Percentiles rank a stretch among this genome's conserved stretches.
Conservation (phyloP, 2,113 vertebrate species). For the Corvus hawaiiensis region DNA sequence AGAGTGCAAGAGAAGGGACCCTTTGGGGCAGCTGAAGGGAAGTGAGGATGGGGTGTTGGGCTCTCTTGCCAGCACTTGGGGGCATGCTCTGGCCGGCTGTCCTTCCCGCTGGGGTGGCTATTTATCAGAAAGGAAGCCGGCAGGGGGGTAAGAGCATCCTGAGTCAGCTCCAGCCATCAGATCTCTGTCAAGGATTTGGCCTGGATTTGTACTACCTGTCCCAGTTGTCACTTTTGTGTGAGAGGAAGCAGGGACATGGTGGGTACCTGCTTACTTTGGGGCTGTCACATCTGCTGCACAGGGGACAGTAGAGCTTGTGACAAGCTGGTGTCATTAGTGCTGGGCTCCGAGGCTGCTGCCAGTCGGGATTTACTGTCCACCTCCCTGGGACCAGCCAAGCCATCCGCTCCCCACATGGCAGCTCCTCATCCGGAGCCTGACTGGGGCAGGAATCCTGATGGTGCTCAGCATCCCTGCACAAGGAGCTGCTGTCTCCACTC, state of each 20-base stretch:
- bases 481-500: neutral
- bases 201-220: slow-evolving; percentile 10
- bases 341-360: neutral
- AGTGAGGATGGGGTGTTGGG: neutral
- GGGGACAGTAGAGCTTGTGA: neutral
- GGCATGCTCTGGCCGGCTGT: fast-evolving
- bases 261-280: neutral
- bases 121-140: neutral
- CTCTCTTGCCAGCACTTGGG: neutral
- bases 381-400: neutral
- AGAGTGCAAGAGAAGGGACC: neutral
- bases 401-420: neutral
- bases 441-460: neutral
- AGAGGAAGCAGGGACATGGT: neutral
- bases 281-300: slow-evolving; percentile 42
- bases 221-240: slow-evolving; percentile 1
- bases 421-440: neutral
- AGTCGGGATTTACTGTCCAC: neutral
- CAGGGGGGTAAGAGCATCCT: neutral
- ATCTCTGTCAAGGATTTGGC: slow-evolving; percentile 16
- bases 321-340: neutral
- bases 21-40: neutral
- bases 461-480: neutral
- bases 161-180: neutral
- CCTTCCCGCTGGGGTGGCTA: fast-evolving